Evolutionary conservation across 2,113 vertebrate species (phyloP), one percentile per base, ranked within the genome.

Genomic region (Turdus rufiventris): DNA sequence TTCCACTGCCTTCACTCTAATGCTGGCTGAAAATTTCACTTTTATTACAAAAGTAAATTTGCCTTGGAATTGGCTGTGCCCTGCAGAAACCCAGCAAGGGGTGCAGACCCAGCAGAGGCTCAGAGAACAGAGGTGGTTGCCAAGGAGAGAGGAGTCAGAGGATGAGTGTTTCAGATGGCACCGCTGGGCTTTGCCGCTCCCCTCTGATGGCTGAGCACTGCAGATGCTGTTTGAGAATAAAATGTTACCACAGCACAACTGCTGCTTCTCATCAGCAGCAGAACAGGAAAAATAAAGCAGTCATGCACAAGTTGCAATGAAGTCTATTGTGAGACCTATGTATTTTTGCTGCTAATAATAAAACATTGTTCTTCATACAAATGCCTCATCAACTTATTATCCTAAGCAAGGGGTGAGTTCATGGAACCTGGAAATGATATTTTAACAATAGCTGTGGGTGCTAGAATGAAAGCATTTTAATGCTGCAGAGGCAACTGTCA

Each of bases 401-500:
- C 33, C 38, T 38, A 72, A 43, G 50, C 48, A 85, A 95, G 79
- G 33, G 34, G 26, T 61, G 83, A 93, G 82, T 77, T 80, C 68
- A 58, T 83, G 25, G 79, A 79, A 83, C 60, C 66, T 13, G 2
- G 62, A 93, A 90, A 93, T 92, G n/a, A 70, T 48, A 81, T 86
- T 88, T 95, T 72, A 83, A 10, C 89, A 93, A 91, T 74, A 91
- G 51, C 56, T 87, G 65, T 58, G 71, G 66, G 57, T 77, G 70
- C 18, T 89, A 68, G 60, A 95, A 92, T 89, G 79, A 73, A 89
- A 95, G 65, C 54, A 65, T 67, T 94, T 94, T 78, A 91, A 92
- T 94, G 50, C 81, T 93, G 71, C 74, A 65, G 80, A 84, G 54
- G 34, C 42, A 95, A 92, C 91, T 95, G 88, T 91, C 90, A 95